Conservation (phyloP, 2,888 invertebrate genomes). For the Meandrusa payeni region DNA sequence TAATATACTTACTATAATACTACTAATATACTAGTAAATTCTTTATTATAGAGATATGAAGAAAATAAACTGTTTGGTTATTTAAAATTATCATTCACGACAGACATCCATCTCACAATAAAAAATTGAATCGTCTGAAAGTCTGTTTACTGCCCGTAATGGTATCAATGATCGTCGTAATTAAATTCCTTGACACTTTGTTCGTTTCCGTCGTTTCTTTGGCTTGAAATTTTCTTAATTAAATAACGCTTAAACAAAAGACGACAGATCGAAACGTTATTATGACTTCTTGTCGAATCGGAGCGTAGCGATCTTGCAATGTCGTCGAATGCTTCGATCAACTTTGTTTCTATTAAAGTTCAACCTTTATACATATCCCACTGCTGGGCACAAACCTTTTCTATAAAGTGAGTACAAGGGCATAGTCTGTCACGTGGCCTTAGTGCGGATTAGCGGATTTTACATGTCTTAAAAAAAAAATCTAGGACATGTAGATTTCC, state of each 20-base stretch:
- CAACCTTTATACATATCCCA: no score
- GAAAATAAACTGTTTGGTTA: constrained; percentile 22
- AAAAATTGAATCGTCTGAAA: constrained; percentile 44
- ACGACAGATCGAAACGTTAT: constrained; percentile 15
- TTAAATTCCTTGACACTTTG: constrained; percentile 47
- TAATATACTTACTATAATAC: no score
- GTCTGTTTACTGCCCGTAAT: constrained; percentile 47
- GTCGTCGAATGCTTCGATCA: background rate
- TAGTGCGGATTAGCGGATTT: no score
- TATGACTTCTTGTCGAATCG: constrained; percentile 10
- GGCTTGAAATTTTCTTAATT: constrained; percentile 36
- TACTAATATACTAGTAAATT: no score
- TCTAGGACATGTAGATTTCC: no score
- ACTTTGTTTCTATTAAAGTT: no score
- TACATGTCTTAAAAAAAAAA: no score
- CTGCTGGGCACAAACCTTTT: no score
- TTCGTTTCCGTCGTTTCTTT: constrained; percentile 31
- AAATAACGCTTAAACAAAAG: constrained; percentile 32
- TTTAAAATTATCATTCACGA: constrained; percentile 28
- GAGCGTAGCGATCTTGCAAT: background rate
- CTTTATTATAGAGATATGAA: background rate
- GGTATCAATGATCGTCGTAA: constrained; percentile 53
- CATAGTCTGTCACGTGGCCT: no score
- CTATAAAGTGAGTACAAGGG: no score
- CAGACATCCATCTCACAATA: constrained; percentile 33